phyloP scores from a whole-genome alignment of 64 coral and sea anemone species.

The Dendronephthya gigantea region DNA sequence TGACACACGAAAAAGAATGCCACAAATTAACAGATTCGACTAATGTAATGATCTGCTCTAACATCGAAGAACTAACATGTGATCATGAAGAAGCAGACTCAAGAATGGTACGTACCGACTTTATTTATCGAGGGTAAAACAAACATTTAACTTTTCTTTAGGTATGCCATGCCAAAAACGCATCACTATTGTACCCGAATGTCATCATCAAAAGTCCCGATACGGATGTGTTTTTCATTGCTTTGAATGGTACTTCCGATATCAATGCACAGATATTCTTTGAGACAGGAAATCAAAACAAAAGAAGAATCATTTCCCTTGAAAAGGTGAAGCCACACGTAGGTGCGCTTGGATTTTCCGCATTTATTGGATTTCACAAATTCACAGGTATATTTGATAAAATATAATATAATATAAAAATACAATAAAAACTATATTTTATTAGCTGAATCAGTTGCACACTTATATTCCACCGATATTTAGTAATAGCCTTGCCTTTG shows the following conservation, averaged over 20 bases:
- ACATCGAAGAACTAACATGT: no score
- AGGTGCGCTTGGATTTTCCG: constrained; percentile 17
- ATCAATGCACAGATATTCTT: constrained; percentile 33
- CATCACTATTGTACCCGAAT: not conserved
- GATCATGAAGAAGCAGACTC: no score
- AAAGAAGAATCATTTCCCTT: constrained; percentile 17
- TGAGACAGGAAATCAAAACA: constrained; percentile 31
- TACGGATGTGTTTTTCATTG: constrained; percentile 1
- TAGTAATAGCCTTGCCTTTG: no score
- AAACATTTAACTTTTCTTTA: not conserved
- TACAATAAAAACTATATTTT: not conserved
- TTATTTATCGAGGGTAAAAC: no score
- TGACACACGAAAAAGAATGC: not conserved
- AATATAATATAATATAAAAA: not conserved
- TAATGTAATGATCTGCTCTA: no score
- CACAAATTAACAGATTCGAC: not conserved
- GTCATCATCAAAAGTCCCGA: constrained; percentile 11
- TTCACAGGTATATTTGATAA: constrained; percentile 21
- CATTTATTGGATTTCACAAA: constrained; percentile 33
- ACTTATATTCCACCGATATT: not conserved
- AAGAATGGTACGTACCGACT: no score
- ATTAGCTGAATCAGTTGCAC: not conserved
- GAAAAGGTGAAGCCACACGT: constrained; percentile 28
- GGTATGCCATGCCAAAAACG: constrained; percentile 13
- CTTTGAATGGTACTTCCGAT: constrained; percentile 25